These are phyloP conservation scores for Martes martes DNA, from an alignment of 2,113 vertebrate genomes.

Conservation along the genomic window DNA sequence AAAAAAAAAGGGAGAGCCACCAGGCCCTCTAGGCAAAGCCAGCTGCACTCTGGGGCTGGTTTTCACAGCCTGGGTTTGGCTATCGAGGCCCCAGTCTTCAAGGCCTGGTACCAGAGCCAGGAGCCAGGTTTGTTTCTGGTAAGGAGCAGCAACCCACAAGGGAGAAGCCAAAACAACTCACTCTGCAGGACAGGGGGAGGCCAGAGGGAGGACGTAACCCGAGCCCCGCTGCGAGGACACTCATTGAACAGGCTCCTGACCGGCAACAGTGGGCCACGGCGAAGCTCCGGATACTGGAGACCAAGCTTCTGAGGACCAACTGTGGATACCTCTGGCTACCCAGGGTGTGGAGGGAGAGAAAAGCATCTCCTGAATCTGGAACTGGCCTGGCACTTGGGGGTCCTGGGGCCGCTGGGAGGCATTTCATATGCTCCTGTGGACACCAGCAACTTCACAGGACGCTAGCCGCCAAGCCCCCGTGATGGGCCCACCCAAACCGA, in stretches of 20 bases:
- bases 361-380: neutral
- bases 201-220: neutral
- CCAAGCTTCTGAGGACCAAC: neutral
- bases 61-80: neutral
- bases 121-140: neutral
- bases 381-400: neutral
- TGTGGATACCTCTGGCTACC: neutral
- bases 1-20: neutral
- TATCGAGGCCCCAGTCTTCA: neutral
- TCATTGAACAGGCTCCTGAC: neutral
- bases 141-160: neutral
- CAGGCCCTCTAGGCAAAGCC: neutral
- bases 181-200: neutral
- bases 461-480: neutral
- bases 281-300: neutral
- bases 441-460: neutral
- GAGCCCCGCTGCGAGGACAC: neutral
- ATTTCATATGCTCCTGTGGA: neutral
- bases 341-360: neutral
- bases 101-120: neutral
- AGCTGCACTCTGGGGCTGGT: neutral
- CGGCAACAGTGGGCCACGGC: accelerated
- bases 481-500: neutral
- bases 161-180: neutral
- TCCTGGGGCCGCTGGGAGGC: neutral